Evolutionary conservation across 2,888 invertebrate genomes (phyloP), one percentile per base, ranked within the genome.

Genomic region (Embidobia sp.): DNA sequence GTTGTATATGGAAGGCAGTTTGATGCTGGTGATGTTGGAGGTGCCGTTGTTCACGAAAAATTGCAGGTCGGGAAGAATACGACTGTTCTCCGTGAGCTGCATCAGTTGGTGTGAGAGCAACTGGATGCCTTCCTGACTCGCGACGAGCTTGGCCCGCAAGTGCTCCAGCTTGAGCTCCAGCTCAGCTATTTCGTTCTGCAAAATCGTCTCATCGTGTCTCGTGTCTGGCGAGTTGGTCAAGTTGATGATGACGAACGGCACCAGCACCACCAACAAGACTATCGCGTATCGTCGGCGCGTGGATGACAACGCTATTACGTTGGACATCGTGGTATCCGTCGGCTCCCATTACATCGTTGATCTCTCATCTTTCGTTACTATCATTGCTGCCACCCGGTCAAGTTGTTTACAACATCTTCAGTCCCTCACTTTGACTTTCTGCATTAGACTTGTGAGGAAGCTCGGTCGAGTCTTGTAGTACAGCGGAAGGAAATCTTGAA

Each of bases 1-100:
- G 86, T 96, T 94, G 88, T 94, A 95, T 70, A 96, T 93, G 76
- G 95, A 95, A 1, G 97, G 96, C 67, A 95, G 90, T 70, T 95
- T 92, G 37, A 96, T 90, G 46, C 89, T 86, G 4, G 89, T 89
- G 4, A 90, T 81, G 46, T 90, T 88, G 35, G 89, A 90, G 2
- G 90, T 89, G 5, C 87, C 83, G 10, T 91, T 83, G 13, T 90
- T 91, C 8, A 89, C 80, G 0, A 90, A 80, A 69, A 86, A 83
- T 55, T 88, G 89, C 3, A 89, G 74, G 78, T 89, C 88, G 3
- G 88, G 88, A 16, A 85, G 29, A 42, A 87, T 83, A 42, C 87
- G 85, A 86, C 88, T 77, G 82, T 75, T 82, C 78, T 88, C 85
- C 48, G 87, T 83, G 75, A 87, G 51, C 63, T 87, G 84, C 78